Conservation (phyloP, 2,113 vertebrate species). For the Paraplagusia blochii region DNA sequence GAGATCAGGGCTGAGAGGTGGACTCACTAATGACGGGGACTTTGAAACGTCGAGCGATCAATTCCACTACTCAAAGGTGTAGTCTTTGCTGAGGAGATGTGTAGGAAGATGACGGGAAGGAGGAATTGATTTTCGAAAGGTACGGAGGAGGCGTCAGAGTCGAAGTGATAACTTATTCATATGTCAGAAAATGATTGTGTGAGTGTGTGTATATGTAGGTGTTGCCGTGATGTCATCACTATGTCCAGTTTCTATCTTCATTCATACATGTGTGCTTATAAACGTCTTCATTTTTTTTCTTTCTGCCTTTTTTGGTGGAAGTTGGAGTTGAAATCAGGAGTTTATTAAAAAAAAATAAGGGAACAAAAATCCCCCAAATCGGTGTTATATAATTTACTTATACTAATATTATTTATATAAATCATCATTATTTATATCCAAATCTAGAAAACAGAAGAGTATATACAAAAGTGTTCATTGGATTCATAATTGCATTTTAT, state of each 20-base stretch:
- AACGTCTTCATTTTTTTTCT: background rate
- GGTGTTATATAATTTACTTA: no score
- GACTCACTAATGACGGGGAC: conserved; percentile 46
- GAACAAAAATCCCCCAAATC: conserved; percentile 32
- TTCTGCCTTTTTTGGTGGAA: background rate
- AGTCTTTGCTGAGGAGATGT: conserved; percentile 16
- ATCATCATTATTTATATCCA: no score
- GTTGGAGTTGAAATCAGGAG: conserved; percentile 7
- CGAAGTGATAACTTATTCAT: conserved; percentile 22
- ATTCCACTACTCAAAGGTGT: conserved; percentile 42
- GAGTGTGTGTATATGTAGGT: background rate
- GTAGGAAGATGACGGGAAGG: conserved; percentile 35
- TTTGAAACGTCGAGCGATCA: no score
- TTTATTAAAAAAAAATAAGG: conserved; percentile 40
- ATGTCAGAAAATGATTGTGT: conserved; percentile 3
- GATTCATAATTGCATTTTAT: no score
- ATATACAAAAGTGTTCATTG: no score
- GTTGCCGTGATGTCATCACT: conserved; percentile 8
- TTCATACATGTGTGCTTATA: conserved; percentile 4
- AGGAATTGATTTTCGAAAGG: conserved; percentile 54
- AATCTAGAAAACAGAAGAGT: no score
- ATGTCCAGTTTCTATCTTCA: conserved; percentile 1
- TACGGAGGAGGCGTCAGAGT: conserved; percentile 30
- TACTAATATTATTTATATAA: no score
- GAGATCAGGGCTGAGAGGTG: conserved; percentile 41